Evolutionary conservation across 2,888 invertebrate species (phyloP).

Genomic region (Neoitamus cyanurus): DNA sequence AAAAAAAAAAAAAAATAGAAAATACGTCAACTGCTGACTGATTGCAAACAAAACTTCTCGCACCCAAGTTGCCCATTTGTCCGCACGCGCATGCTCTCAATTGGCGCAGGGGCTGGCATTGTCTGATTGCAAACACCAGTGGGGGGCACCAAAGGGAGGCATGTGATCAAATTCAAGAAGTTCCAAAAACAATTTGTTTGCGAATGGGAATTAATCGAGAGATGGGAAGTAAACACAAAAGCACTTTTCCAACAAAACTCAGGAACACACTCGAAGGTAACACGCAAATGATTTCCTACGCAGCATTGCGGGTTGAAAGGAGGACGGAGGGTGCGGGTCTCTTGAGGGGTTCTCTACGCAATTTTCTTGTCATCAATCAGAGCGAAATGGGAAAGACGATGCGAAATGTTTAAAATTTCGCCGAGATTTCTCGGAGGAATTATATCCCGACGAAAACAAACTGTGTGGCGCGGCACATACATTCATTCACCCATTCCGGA

Average conservation of each 20-base stretch:
- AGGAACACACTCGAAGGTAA: not conserved
- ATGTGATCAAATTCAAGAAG: not conserved
- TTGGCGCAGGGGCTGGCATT: not conserved
- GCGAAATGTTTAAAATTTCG: constrained; percentile 19
- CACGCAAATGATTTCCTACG: not conserved
- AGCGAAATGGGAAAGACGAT: constrained; percentile 17
- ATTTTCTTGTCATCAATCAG: constrained; percentile 26
- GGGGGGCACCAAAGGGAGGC: not conserved
- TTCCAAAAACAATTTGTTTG: not conserved
- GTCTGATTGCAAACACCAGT: not conserved
- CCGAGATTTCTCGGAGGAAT: constrained; percentile 9
- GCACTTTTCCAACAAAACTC: not conserved
- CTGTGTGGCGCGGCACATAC: not conserved
- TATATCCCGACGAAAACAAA: not conserved
- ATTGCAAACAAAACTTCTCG: not conserved
- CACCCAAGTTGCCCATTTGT: not conserved
- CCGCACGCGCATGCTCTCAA: not conserved
- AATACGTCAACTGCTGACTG: not conserved
- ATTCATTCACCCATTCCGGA: not conserved
- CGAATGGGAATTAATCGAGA: not conserved
- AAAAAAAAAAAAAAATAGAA: not conserved
- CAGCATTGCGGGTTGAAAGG: not conserved
- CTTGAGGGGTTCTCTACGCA: not conserved
- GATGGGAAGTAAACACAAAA: not conserved
- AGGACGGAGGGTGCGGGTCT: not conserved